Evolutionary conservation across 1,140 invertebrate genomes (phyloP), one percentile per base, ranked within the genome.

Genomic region (Potamilus streckersoni): DNA sequence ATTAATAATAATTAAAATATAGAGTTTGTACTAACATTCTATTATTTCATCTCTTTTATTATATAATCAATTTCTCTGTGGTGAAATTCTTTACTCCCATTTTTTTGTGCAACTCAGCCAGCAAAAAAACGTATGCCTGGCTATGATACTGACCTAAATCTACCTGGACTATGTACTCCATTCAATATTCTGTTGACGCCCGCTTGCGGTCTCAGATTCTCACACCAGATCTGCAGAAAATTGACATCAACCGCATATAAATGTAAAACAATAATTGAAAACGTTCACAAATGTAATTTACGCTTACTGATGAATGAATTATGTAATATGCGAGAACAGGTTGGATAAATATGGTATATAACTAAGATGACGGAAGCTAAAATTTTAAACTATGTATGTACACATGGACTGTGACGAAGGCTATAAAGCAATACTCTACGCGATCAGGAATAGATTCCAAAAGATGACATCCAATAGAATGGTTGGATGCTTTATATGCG

Each of bases 161-260:
- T 49, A 16, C 70, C 75, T 6, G 70, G 75, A 61, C 75, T 77
- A 65, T 77, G 75, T 12, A 67, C 69, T 16, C 69, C 75, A 15
- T 56, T 77, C 6, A 72, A 62, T 16, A 77, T 77, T 23, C 58
- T 64, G 63, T 57, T 77, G 15, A 77, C 67, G 14, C 59, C 56
- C 13, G 70, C 61, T 56, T 77, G 38, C 17, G 55, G 19, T 23
- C 69, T 63, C 17, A 66, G 66, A 20, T 69, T 77, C 59, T 72
- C 73, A 69, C 75, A 77, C 75, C 75, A 77, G 13, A 71, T 69
- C 75, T 77, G 65, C 38, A 49, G 14, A 73, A 71, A 31, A 56
- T 31, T 3, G 58, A 23, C 49, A 27, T 31, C 27, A 31, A n/a
- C 19, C 13, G 60, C 13, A n/a, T 62, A 62, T 62, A 8, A 23